Conservation (phyloP, 2,888 invertebrate genomes). For the Mimumesa dahlbomi region DNA sequence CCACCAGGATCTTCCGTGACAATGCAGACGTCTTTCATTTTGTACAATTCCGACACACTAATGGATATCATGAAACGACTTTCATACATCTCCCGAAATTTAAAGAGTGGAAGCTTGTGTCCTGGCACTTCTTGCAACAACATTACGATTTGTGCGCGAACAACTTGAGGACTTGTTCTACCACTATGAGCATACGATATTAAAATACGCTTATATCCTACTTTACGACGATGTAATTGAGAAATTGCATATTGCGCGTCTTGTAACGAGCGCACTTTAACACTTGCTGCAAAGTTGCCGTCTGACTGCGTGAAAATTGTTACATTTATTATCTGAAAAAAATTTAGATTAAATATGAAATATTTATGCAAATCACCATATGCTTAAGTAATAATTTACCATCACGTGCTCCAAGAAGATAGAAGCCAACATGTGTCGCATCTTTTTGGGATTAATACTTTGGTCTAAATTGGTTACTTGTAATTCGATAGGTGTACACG, state of each 20-base stretch:
- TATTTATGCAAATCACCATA: not conserved
- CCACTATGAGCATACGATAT: conserved; percentile 87
- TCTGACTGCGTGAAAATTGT: conserved; percentile 85
- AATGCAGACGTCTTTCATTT: conserved; percentile 88
- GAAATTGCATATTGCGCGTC: conserved; percentile 90
- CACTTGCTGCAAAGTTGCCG: conserved; percentile 86
- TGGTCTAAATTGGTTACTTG: conserved; percentile 88
- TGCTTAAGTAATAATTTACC: conserved; percentile 78
- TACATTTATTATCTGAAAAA: conserved; percentile 82
- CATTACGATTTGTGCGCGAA: conserved; percentile 87
- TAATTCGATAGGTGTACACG: conserved; percentile 82
- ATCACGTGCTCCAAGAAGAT: conserved; percentile 85
- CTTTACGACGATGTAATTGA: conserved; percentile 90
- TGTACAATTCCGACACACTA: conserved; percentile 87
- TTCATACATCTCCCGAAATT: conserved; percentile 91
- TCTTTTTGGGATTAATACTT: conserved; percentile 85
- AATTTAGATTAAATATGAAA: conserved; percentile 18
- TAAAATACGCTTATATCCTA: conserved; percentile 90
- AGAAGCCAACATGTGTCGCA: conserved; percentile 84
- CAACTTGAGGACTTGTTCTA: conserved; percentile 85
- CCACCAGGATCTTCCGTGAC: conserved; percentile 87
- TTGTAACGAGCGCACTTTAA: conserved; percentile 86
- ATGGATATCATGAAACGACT: conserved; percentile 89
- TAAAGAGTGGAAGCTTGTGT: conserved; percentile 88
- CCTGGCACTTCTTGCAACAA: conserved; percentile 89